Percentiles rank a stretch among this genome's conserved stretches.
phyloP scores from a whole-genome alignment of 2,113 vertebrate genomes.

The Pleuronectes platessa region DNA sequence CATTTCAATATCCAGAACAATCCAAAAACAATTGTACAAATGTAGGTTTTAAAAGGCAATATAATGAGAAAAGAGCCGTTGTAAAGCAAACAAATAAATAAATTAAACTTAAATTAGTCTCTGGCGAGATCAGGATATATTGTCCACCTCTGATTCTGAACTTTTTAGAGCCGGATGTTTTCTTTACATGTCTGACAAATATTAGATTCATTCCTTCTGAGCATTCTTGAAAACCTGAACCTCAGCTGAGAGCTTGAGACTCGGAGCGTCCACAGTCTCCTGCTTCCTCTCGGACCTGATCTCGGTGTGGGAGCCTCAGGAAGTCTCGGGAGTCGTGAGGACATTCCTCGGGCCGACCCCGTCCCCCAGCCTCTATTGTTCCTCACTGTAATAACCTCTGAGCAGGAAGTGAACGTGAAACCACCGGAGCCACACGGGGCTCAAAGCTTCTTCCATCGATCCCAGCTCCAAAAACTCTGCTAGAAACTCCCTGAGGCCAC shows the following conservation, averaged over 20 bases:
- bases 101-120: too few species aligned
- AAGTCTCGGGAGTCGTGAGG: constrained; percentile 59
- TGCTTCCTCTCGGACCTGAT: neutral
- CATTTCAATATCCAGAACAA: too few species aligned
- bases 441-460: constrained; percentile 32
- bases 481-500: neutral
- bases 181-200: too few species aligned
- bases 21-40: too few species aligned
- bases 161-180: too few species aligned
- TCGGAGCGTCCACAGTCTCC: neutral
- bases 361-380: constrained; percentile 54
- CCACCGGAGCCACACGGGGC: constrained; percentile 17
- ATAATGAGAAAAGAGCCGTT: too few species aligned
- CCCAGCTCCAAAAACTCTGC: neutral
- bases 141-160: too few species aligned
- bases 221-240: neutral
- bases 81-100: too few species aligned
- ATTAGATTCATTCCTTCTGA: too few species aligned
- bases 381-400: constrained; percentile 43
- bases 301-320: constrained; percentile 26
- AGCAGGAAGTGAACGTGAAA: constrained; percentile 56
- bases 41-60: too few species aligned
- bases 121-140: too few species aligned
- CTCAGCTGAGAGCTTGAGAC: neutral
- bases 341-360: constrained; percentile 50